These are phyloP conservation scores for Terrapene triunguis DNA, from an alignment of 2,113 vertebrate species.

Conservation along the genomic window DNA sequence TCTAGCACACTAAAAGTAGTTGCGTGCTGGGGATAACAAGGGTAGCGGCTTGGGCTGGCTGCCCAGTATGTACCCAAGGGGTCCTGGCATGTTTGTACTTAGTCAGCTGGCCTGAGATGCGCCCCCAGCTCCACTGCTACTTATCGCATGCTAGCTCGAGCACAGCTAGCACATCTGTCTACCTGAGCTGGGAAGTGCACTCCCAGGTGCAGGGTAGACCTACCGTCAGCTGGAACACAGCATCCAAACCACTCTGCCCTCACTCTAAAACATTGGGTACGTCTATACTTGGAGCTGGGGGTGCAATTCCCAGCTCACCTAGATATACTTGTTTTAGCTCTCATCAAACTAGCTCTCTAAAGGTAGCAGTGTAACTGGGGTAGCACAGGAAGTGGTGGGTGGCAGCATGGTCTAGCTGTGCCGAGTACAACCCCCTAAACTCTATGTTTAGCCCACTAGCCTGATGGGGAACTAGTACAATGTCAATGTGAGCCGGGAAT, in stretches of 20 bases:
- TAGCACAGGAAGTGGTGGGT: background rate
- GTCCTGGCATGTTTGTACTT: background rate
- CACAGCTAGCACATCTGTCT: background rate
- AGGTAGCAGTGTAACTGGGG: background rate
- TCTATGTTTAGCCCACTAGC: background rate
- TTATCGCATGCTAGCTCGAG: background rate
- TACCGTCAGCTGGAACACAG: background rate
- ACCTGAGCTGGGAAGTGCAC: background rate
- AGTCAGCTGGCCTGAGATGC: background rate
- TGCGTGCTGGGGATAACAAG: background rate
- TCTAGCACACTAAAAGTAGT: too few species aligned
- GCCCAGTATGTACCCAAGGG: background rate
- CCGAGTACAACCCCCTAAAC: background rate
- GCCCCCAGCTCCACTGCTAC: background rate
- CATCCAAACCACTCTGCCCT: rapidly evolving
- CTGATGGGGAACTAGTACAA: background rate
- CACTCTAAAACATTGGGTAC: background rate
- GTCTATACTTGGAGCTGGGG: background rate
- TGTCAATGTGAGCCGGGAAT: background rate
- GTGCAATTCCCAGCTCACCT: background rate
- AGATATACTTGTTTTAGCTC: background rate
- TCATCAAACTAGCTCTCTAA: background rate
- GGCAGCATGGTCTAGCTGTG: background rate
- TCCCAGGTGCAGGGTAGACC: background rate
- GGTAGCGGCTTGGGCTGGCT: background rate